Conservation (phyloP, 2,888 invertebrate genomes). For the Ctena decussata region DNA sequence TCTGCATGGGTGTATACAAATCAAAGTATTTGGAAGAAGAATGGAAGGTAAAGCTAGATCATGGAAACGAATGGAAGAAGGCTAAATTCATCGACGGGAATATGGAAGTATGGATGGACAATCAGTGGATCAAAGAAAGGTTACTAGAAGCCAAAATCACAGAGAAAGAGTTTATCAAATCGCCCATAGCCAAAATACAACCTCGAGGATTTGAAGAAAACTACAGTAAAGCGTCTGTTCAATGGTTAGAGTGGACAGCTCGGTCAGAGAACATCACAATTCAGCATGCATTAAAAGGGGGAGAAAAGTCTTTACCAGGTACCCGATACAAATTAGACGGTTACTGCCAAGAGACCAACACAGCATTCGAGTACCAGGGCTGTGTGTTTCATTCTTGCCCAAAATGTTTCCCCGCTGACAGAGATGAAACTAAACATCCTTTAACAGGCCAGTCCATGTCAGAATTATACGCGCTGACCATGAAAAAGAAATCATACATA, state of each 20-base stretch:
- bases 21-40: not conserved
- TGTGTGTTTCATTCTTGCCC: constrained; percentile 11
- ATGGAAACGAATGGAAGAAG: constrained; percentile 8
- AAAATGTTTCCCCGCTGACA: constrained; percentile 28
- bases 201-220: constrained; percentile 47
- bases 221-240: constrained; percentile 40
- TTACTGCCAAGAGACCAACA: constrained; percentile 30
- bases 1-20: constrained; percentile 14
- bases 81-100: constrained; percentile 5
- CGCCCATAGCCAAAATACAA: constrained; percentile 52
- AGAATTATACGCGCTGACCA: constrained; percentile 13
- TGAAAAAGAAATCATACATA: not conserved
- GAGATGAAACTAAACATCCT: not conserved
- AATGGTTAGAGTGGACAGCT: constrained; percentile 51
- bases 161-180: constrained; percentile 43
- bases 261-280: constrained; percentile 6
- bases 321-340: constrained; percentile 50
- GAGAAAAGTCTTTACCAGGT: constrained; percentile 28
- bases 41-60: not conserved
- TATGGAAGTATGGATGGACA: constrained; percentile 1
- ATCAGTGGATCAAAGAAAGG: constrained; percentile 15
- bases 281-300: constrained; percentile 36
- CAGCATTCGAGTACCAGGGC: constrained; percentile 47
- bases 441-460: not conserved
- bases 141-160: constrained; percentile 48